Evolutionary conservation across 2,113 vertebrate genomes (phyloP).

Genomic region (Myotis lucifugus): DNA sequence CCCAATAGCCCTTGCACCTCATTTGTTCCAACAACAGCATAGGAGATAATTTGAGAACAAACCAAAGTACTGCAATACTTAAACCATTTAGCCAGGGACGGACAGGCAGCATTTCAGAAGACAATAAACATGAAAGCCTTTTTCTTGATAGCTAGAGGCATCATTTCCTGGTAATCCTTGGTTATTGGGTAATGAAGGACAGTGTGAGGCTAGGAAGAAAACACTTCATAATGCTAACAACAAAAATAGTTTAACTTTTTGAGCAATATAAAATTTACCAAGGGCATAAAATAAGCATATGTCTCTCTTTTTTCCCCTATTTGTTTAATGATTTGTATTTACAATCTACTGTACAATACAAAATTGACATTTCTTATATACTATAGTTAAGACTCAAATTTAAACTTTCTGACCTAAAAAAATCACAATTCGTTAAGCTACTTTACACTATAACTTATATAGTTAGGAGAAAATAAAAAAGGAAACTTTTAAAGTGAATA

Average conservation of each 20-base stretch:
- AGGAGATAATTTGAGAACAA: conserved; percentile 49
- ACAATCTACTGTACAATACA: neutral
- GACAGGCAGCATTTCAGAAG: neutral
- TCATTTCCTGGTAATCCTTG: neutral
- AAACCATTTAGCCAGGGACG: neutral
- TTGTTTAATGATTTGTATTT: conserved; percentile 34
- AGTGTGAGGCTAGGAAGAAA: neutral
- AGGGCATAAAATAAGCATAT: neutral
- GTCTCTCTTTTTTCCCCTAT: neutral
- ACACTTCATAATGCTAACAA: neutral
- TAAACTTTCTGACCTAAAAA: neutral
- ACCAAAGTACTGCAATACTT: neutral
- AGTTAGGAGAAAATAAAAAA: neutral
- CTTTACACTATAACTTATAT: neutral
- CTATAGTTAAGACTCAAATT: neutral
- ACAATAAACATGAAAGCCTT: neutral
- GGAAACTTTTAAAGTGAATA: neutral
- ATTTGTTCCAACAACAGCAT: conserved; percentile 38
- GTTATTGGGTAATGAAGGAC: neutral
- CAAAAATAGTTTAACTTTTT: conserved; percentile 9
- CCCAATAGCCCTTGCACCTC: neutral
- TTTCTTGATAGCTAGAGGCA: neutral
- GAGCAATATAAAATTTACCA: conserved; percentile 24
- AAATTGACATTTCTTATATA: neutral
- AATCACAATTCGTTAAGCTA: neutral